These are phyloP conservation scores for Chlorops oryzae DNA, from an alignment of 1,140 invertebrate species.

Conservation along the genomic window DNA sequence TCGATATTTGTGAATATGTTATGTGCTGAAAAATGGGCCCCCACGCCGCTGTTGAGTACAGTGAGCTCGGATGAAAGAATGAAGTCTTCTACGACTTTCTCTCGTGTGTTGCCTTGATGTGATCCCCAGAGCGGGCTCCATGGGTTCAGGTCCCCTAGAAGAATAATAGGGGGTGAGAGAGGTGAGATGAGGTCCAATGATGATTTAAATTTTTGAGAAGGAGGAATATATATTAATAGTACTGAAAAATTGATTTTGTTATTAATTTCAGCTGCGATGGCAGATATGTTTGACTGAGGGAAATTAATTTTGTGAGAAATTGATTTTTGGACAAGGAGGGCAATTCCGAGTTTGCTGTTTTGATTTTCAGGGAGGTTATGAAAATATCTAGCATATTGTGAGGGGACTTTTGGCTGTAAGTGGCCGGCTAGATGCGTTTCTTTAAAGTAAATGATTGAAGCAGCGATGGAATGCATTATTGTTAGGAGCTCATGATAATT, in stretches of 20 bases:
- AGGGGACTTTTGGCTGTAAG: background rate
- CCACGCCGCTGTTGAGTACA: constrained; percentile 4
- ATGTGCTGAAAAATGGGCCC: constrained; percentile 10
- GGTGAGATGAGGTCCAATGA: background rate
- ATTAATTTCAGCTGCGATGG: background rate
- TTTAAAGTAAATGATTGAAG: background rate
- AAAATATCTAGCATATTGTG: constrained; percentile 8
- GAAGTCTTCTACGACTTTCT: constrained; percentile 9
- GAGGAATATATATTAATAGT: constrained; percentile 10
- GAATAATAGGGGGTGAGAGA: background rate
- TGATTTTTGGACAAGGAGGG: constrained; percentile 8
- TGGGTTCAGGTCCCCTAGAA: constrained; percentile 11
- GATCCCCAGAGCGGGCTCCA: constrained; percentile 11
- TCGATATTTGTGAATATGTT: constrained; percentile 10
- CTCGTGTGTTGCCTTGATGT: constrained; percentile 2
- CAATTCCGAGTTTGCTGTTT: constrained; percentile 6
- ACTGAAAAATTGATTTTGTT: background rate
- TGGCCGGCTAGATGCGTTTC: background rate
- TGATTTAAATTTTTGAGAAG: background rate
- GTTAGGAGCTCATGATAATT: constrained; percentile 3
- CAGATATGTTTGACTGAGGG: background rate
- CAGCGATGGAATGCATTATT: background rate
- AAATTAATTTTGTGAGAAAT: background rate
- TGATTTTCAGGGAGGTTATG: background rate
- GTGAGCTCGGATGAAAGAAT: background rate